These are phyloP conservation scores for Byasa hedistus DNA, from an alignment of 2,888 invertebrate species.

Conservation along the genomic window DNA sequence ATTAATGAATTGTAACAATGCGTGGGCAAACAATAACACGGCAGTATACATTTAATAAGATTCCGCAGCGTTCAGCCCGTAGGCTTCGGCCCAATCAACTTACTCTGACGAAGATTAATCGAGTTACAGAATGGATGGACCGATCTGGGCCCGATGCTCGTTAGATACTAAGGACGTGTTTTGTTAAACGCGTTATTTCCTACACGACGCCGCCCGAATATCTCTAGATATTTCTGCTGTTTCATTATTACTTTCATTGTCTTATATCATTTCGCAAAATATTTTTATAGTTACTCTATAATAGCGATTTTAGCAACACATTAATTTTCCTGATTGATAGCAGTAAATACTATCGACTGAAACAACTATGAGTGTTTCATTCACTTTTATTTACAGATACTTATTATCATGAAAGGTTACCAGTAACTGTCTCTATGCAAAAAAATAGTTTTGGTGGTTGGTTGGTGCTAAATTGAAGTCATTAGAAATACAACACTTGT, in stretches of 20 bases:
- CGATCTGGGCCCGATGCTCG: conserved; percentile 44
- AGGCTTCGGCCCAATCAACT: conserved; percentile 62
- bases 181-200: conserved; percentile 34
- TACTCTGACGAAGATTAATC: conserved; percentile 71
- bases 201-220: conserved; percentile 14
- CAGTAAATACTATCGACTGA: too few species aligned
- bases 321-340: too few species aligned
- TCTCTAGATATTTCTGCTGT: conserved; percentile 5
- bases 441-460: too few species aligned
- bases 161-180: conserved; percentile 37
- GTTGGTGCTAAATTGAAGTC: too few species aligned
- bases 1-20: conserved; percentile 72
- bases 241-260: neutral
- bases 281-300: neutral
- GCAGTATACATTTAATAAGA: conserved; percentile 67
- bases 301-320: too few species aligned
- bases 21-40: conserved; percentile 64
- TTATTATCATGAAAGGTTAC: too few species aligned
- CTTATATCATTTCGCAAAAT: neutral
- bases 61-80: conserved; percentile 68
- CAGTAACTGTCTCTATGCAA: too few species aligned
- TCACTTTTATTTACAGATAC: too few species aligned
- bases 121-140: conserved; percentile 47
- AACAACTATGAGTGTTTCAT: too few species aligned
- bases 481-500: too few species aligned